A percentile compares a stretch with the other conserved stretches of the same genome.
phyloP scores from a whole-genome alignment of 2,113 vertebrate species.

The Regulus satrapa region DNA sequence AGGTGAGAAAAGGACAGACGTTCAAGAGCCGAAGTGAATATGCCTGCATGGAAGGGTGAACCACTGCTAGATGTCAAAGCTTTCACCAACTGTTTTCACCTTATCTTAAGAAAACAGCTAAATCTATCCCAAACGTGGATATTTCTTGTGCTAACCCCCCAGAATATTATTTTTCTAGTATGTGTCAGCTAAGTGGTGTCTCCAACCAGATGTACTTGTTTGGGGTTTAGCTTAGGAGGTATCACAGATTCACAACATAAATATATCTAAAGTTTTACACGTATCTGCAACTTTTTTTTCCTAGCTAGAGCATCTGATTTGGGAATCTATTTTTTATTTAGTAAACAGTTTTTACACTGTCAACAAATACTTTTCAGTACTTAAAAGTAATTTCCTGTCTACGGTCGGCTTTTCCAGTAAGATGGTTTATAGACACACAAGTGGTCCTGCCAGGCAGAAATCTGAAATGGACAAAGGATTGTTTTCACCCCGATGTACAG shows the following conservation, averaged over 20 bases:
- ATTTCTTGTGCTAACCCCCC: neutral
- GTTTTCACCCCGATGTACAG: neutral
- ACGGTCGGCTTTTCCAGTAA: neutral
- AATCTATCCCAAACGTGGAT: neutral
- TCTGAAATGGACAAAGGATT: neutral
- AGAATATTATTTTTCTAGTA: neutral
- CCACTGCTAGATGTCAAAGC: neutral
- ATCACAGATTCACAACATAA: neutral
- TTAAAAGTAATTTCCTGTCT: neutral
- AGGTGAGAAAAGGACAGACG: neutral
- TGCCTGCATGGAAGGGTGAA: neutral
- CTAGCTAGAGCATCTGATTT: neutral
- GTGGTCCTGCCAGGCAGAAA: neutral
- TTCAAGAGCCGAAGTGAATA: neutral
- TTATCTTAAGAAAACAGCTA: neutral
- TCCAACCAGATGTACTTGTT: neutral
- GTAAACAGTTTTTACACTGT: neutral
- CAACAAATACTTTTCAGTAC: neutral
- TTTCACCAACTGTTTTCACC: neutral
- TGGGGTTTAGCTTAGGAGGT: neutral
- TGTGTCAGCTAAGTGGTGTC: neutral
- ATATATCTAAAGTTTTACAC: rapidly evolving
- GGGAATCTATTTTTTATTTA: neutral
- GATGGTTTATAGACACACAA: neutral
- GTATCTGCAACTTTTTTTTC: neutral